Percentiles rank a stretch among this genome's conserved stretches.
Conservation (phyloP, 2,888 invertebrate genomes). For the Agrotis clavis region DNA sequence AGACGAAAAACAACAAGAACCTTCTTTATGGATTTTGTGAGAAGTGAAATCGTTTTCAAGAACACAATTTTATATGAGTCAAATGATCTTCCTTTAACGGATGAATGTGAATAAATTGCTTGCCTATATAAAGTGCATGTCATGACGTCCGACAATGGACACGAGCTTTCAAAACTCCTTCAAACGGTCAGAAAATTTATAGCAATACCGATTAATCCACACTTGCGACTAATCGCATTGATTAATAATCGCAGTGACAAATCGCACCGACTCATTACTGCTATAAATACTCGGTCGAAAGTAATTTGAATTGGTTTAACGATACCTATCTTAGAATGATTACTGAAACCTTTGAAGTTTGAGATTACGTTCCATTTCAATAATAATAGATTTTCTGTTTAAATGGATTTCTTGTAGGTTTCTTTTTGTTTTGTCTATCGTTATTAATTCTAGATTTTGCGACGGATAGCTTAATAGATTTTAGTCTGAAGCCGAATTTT, state of each 20-base stretch:
- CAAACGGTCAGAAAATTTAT: background rate
- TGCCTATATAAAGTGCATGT: too few species aligned
- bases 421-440: background rate
- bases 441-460: constrained; percentile 2
- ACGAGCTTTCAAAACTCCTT: constrained; percentile 1
- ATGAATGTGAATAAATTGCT: too few species aligned
- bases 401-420: background rate
- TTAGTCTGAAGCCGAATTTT: background rate
- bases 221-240: constrained; percentile 19
- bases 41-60: too few species aligned
- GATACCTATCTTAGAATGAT: constrained; percentile 13
- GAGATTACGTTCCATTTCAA: constrained; percentile 23
- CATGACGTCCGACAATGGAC: constrained; percentile 1
- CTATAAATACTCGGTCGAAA: constrained; percentile 3
- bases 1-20: too few species aligned
- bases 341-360: constrained; percentile 19
- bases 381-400: constrained; percentile 27
- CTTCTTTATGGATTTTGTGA: too few species aligned
- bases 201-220: constrained; percentile 10
- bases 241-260: constrained; percentile 31
- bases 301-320: background rate
- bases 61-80: too few species aligned
- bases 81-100: too few species aligned
- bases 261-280: constrained; percentile 16
- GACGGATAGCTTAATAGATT: constrained; percentile 6